phyloP scores from a whole-genome alignment of 2,888 invertebrate genomes.

The Parnassius glacialis region DNA sequence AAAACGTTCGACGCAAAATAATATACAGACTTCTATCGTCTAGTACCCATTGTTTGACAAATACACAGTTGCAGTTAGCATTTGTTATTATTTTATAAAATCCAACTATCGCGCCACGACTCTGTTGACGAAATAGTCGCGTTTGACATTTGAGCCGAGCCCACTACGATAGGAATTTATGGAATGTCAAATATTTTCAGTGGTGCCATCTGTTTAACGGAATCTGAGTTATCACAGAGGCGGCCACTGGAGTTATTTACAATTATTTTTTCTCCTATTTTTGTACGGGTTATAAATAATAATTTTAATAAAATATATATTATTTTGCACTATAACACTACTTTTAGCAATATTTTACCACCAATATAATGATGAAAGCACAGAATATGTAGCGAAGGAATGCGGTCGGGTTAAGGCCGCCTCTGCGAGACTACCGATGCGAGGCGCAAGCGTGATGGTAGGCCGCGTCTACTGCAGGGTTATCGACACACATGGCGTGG shows the following conservation, averaged over 20 bases:
- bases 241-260: slow-evolving; percentile 57
- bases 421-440: slow-evolving; percentile 57
- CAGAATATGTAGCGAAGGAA: slow-evolving; percentile 55
- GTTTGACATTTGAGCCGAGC: slow-evolving; percentile 88
- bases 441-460: slow-evolving; percentile 71
- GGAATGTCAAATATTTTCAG: slow-evolving; percentile 86
- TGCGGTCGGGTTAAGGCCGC: slow-evolving; percentile 65
- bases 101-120: slow-evolving; percentile 78
- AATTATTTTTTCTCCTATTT: slow-evolving; percentile 1
- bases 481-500: slow-evolving; percentile 72
- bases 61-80: slow-evolving; percentile 62
- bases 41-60: slow-evolving; percentile 70
- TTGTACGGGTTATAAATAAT: not conserved
- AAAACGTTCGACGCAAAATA: slow-evolving; percentile 55
- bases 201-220: slow-evolving; percentile 82
- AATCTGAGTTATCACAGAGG: slow-evolving; percentile 62
- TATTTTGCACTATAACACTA: too few relatives aligned
- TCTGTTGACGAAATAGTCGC: slow-evolving; percentile 82
- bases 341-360: too few relatives aligned
- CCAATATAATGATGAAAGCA: not conserved
- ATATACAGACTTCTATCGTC: slow-evolving; percentile 60
- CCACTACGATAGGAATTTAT: slow-evolving; percentile 83
- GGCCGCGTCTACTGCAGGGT: slow-evolving; percentile 68
- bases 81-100: slow-evolving; percentile 78
- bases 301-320: not conserved